phyloP scores from a whole-genome alignment of 2,113 vertebrate species.

The Orthochromis malagaraziensis region DNA sequence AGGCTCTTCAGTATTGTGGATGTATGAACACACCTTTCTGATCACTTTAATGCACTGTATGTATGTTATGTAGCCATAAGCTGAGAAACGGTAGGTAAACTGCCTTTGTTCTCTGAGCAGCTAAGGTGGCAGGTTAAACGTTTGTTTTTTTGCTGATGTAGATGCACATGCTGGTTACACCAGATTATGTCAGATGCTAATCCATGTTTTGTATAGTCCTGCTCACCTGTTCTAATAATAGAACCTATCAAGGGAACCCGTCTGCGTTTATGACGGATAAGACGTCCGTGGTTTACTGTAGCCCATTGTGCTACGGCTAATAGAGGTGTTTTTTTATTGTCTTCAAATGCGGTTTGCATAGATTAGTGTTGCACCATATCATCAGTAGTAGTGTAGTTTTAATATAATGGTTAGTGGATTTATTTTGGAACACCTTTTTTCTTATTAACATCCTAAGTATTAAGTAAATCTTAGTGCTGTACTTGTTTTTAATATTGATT shows the following conservation, averaged over 20 bases:
- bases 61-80: not conserved
- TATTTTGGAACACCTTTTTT: not conserved
- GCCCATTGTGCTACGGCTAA: not conserved
- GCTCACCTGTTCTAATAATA: conserved; percentile 70
- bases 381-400: not conserved
- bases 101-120: not conserved
- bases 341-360: not conserved
- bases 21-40: not conserved
- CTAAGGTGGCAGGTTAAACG: not conserved
- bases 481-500: not conserved
- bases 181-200: conserved; percentile 76
- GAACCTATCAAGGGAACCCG: conserved; percentile 55
- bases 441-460: not conserved
- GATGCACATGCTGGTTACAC: conserved; percentile 43
- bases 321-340: not conserved
- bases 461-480: not conserved
- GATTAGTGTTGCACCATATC: not conserved
- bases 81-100: not conserved
- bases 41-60: not conserved
- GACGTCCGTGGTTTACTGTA: not conserved
- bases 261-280: conserved; percentile 5
- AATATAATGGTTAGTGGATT: not conserved
- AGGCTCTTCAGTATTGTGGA: not conserved
- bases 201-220: conserved; percentile 65
- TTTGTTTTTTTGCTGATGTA: conserved; percentile 47